phyloP scores from a whole-genome alignment of 2,797 vertebrate species.

The Poecilia picta region DNA sequence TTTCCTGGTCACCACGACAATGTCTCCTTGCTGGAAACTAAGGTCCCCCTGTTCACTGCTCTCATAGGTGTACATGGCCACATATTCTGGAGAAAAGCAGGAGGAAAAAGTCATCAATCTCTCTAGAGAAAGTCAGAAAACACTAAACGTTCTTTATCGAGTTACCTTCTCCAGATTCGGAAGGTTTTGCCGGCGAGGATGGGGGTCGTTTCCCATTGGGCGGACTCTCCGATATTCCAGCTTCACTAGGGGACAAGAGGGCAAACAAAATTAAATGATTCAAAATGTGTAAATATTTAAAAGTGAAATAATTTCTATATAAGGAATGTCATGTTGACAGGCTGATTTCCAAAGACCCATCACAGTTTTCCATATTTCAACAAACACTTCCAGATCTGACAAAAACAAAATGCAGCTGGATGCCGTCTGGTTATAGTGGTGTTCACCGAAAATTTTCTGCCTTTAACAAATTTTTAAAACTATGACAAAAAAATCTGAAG shows the following conservation, averaged over 20 bases:
- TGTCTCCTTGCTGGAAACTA: conserved; percentile 97
- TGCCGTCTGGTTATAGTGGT: neutral
- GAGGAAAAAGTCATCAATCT: neutral
- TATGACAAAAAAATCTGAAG: neutral
- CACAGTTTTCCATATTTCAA: neutral
- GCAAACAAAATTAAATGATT: neutral
- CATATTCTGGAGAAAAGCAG: conserved; percentile 82
- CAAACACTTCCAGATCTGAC: neutral
- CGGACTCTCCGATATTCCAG: conserved; percentile 90
- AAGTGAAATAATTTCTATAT: neutral
- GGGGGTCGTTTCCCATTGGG: conserved; percentile 91
- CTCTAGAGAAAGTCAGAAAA: neutral
- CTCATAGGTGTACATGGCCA: conserved; percentile 99
- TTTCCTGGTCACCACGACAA: conserved; percentile 96
- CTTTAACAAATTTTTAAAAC: neutral
- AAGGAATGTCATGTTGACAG: neutral
- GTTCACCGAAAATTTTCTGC: too few species aligned
- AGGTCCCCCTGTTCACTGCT: conserved; percentile 98
- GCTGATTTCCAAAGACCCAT: neutral
- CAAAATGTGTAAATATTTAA: neutral
- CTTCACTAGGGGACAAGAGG: conserved; percentile 72
- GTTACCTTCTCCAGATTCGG: conserved; percentile 91
- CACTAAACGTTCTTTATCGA: neutral
- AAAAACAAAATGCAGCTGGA: neutral
- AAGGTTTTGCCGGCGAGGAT: conserved; percentile 89